These are phyloP conservation scores for Sinohyriopsis cumingii DNA, from an alignment of 2,888 invertebrate genomes.

Conservation along the genomic window DNA sequence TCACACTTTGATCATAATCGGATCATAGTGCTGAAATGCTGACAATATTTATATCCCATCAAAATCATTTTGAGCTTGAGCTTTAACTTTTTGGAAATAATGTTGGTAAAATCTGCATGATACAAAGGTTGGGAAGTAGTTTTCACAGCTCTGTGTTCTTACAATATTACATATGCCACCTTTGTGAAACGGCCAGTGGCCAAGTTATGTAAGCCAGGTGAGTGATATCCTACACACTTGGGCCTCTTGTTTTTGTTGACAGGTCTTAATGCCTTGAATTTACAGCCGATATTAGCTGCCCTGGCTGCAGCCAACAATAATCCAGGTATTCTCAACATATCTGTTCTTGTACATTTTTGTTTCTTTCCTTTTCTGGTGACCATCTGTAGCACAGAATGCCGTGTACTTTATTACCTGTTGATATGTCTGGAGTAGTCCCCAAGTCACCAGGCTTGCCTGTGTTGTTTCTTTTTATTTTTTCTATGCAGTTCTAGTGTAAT, in stretches of 20 bases:
- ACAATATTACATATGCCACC: conserved; percentile 1
- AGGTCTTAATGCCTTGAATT: conserved; percentile 70
- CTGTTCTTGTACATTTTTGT: neutral
- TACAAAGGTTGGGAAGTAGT: neutral
- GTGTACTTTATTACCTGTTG: neutral
- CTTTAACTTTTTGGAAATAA: no score
- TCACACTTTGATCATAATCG: no score
- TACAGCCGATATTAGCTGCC: conserved; percentile 72
- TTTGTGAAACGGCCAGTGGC: neutral
- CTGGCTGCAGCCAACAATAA: conserved; percentile 65
- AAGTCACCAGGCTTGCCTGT: neutral
- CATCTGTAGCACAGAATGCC: neutral
- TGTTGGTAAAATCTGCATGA: no score
- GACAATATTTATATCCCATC: no score
- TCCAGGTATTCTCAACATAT: conserved; percentile 49
- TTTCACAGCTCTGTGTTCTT: neutral
- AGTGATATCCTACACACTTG: neutral
- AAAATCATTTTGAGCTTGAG: no score
- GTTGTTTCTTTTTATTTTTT: neutral
- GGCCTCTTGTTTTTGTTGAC: conserved; percentile 25
- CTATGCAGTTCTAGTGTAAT: neutral
- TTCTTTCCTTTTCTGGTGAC: neutral
- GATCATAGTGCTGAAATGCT: no score
- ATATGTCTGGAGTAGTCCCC: neutral
- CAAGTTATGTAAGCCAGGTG: neutral